Evolutionary conservation across 2,113 vertebrate genomes (phyloP).

Genomic region (Galemys pyrenaicus): DNA sequence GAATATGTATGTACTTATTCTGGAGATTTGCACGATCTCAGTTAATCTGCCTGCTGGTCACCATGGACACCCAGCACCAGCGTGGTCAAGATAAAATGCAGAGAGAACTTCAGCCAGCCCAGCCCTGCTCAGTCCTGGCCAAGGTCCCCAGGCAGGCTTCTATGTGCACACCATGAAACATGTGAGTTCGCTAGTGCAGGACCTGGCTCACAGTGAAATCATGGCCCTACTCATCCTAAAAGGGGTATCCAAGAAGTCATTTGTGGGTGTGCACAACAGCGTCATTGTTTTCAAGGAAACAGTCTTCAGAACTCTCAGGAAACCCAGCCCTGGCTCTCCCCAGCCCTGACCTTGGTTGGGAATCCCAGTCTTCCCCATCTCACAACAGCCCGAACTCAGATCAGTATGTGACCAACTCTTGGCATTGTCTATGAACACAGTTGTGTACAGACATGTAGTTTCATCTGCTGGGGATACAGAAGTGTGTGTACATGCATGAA

Average conservation of each 20-base stretch:
- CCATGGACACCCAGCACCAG: neutral
- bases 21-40: neutral
- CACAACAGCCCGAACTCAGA: neutral
- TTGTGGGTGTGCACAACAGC: neutral
- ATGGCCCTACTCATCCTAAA: neutral
- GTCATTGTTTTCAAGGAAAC: neutral
- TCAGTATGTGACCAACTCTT: fast-evolving
- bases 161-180: neutral
- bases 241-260: neutral
- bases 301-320: neutral
- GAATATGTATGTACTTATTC: neutral
- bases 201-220: neutral
- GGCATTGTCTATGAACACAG: too few species aligned
- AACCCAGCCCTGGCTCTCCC: neutral
- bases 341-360: neutral
- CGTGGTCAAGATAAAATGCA: neutral
- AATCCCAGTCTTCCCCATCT: neutral
- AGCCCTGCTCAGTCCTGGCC: too few species aligned
- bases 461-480: neutral
- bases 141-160: neutral
- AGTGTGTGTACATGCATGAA: neutral
- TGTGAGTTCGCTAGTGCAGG: too few species aligned
- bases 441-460: neutral
- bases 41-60: neutral
- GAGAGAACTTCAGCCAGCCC: neutral